Conservation (phyloP, 1,140 invertebrate genomes). For the Hesperophylax magnus region DNA sequence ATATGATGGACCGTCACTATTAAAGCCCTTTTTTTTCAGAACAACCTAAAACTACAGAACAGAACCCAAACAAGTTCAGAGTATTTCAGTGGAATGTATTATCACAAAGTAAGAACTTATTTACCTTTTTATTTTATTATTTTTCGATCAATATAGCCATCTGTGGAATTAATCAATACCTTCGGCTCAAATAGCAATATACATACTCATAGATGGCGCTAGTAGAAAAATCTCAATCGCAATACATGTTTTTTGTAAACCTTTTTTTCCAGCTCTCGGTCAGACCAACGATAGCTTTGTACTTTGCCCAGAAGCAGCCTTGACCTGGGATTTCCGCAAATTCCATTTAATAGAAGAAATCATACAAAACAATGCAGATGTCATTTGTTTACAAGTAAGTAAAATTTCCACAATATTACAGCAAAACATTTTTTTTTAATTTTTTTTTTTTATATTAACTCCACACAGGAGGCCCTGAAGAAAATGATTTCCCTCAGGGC, state of each 20-base stretch:
- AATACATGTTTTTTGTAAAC: neutral
- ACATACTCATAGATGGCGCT: neutral
- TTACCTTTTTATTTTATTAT: neutral
- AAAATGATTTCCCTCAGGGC: too few relatives aligned
- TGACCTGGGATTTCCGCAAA: conserved; percentile 79
- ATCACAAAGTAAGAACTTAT: conserved; percentile 50
- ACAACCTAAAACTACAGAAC: neutral
- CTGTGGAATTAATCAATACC: neutral
- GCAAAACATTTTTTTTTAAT: too few relatives aligned
- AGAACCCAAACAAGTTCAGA: conserved; percentile 27
- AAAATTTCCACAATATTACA: neutral
- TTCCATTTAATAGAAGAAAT: conserved; percentile 83
- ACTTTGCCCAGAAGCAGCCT: conserved; percentile 78
- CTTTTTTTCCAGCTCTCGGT: conserved; percentile 75
- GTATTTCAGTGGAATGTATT: conserved; percentile 56
- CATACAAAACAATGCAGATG: conserved; percentile 77
- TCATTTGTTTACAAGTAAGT: conserved; percentile 81
- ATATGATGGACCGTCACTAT: too few relatives aligned
- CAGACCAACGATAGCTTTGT: conserved; percentile 83
- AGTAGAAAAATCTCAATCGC: neutral
- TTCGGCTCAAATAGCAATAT: neutral
- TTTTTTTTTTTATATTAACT: too few relatives aligned
- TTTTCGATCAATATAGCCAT: neutral
- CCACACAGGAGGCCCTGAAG: too few relatives aligned
- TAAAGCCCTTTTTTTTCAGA: neutral